phyloP scores from a whole-genome alignment of 2,797 vertebrate species.

The Lophius americanus region DNA sequence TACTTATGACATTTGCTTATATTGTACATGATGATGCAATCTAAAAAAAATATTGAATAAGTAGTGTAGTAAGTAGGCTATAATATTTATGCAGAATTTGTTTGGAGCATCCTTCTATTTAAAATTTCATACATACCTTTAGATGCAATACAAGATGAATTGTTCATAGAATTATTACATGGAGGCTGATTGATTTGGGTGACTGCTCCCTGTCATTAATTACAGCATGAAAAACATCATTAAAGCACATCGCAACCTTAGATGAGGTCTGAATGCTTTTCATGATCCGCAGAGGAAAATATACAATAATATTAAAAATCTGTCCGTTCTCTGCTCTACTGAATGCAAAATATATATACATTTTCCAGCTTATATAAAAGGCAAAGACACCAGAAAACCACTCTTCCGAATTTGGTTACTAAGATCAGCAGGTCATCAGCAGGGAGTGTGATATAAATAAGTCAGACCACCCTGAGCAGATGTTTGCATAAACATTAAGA shows the following conservation, averaged over 20 bases:
- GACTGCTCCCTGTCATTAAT: constrained; percentile 17
- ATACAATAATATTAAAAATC: neutral
- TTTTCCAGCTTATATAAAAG: constrained; percentile 12
- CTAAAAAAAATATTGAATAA: constrained; percentile 56
- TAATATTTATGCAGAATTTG: constrained; percentile 36
- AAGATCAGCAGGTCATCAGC: constrained; percentile 71
- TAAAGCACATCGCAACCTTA: neutral
- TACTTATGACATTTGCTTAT: constrained; percentile 52
- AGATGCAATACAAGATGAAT: constrained; percentile 9
- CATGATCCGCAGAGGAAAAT: neutral
- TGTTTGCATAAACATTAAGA: constrained; percentile 81
- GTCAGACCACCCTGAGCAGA: constrained; percentile 74
- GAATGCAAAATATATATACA: no score
- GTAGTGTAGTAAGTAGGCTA: constrained; percentile 6
- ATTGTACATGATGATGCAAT: constrained; percentile 57
- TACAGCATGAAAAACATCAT: constrained; percentile 9
- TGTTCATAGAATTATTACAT: constrained; percentile 6
- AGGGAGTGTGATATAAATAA: constrained; percentile 70
- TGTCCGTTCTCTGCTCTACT: neutral
- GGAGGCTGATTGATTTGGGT: constrained; percentile 4
- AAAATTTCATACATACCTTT: constrained; percentile 24
- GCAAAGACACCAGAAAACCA: constrained; percentile 43
- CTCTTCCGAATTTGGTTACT: constrained; percentile 64
- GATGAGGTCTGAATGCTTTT: neutral
- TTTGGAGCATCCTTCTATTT: constrained; percentile 1